Conservation (phyloP, 2,113 vertebrate species). For the Ivindomyrus marchei region DNA sequence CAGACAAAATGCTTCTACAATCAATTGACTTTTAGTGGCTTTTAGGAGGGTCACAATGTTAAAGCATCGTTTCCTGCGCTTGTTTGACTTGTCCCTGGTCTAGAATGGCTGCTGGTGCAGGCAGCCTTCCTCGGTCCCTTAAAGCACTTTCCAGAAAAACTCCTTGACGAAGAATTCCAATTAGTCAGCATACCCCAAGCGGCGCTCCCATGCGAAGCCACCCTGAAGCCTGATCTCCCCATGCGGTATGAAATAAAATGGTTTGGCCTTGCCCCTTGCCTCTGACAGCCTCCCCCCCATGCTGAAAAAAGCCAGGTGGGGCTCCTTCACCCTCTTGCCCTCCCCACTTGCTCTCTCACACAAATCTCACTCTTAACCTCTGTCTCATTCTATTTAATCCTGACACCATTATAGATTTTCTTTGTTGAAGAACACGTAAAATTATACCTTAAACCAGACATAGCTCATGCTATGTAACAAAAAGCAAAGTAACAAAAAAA, state of each 20-base stretch:
- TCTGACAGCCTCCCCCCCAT: background rate
- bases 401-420: background rate
- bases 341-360: constrained; percentile 5
- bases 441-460: background rate
- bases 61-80: constrained; percentile 63
- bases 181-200: background rate
- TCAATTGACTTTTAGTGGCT: background rate
- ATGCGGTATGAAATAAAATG: background rate
- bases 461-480: background rate
- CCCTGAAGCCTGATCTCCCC: constrained; percentile 14
- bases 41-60: constrained; percentile 42
- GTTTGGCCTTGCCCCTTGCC: constrained; percentile 22
- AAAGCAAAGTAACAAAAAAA: too few relatives aligned
- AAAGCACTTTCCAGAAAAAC: background rate
- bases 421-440: background rate
- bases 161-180: background rate
- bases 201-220: background rate
- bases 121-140: background rate
- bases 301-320: constrained; percentile 19
- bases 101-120: background rate
- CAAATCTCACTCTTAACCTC: constrained; percentile 12
- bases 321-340: constrained; percentile 8
- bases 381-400: constrained; percentile 1
- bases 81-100: constrained; percentile 37
- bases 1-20: background rate